Evolutionary conservation across 2,888 invertebrate species (phyloP), one percentile per base, ranked within the genome.

Genomic region (Amorpha juglandis): DNA sequence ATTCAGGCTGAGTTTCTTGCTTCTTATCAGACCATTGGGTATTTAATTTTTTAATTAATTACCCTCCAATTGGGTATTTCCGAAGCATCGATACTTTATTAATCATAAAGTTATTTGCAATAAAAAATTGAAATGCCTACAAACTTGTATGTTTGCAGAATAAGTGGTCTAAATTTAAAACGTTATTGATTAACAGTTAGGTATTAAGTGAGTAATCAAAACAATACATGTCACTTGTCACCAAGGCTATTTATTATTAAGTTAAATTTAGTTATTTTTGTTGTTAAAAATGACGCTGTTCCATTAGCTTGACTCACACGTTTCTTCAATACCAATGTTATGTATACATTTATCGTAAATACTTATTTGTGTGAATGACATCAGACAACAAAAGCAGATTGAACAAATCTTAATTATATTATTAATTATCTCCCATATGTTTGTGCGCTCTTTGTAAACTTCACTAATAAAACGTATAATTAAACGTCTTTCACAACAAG

Each of bases 291-390:
- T 55, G 8, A 55, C 55, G 11, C 6, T 35, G 35, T 1, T 9
- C 14, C 42, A n/a, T 48, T n/a, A 48, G 48, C 48, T 48, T 48
- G 47, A 48, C n/a, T n/a, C 16, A 16, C 12, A 19, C 6, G 19
- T 38, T 12, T 9, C 4, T 0, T 42, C 42, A 58, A 42, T 58
- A 16, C 6, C 1, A 42, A 12, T 16, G 38, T 9, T 16, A 8
- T 27, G 11, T 38, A 38, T 55, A 38, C 55, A 33, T 55, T 11
- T n/a, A 33, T 8, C 6, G 11, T 16, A 58, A 16, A 19, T 12
- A 38, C 12, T 19, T 58, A 19, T 58, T 58, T 42, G 38, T 38
- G 42, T 58, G 42, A 42, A 58, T 58, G 38, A 58, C 42, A 58
- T 12, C 42, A 42, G 42, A 19, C 38, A 14, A 33, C 33, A 53